Percentiles rank a stretch among this genome's conserved stretches.
Evolutionary conservation across 2,113 vertebrate genomes (phyloP).

Genomic region (Python bivittatus): DNA sequence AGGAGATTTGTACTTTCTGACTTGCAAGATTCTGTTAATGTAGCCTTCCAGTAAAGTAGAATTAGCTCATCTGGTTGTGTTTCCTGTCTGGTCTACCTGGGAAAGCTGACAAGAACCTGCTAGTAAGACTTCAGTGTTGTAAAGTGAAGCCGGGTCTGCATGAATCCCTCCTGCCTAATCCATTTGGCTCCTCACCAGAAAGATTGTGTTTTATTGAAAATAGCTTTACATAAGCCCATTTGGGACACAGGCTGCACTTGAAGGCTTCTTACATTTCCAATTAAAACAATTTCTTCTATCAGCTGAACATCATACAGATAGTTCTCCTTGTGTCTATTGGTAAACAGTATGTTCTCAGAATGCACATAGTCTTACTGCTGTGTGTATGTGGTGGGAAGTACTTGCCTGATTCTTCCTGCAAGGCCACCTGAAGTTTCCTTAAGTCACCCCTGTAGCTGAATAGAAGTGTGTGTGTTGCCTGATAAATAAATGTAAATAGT

Average conservation of each 20-base stretch:
- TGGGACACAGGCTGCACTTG: conserved; percentile 41
- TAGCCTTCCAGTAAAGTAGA: too few relatives aligned
- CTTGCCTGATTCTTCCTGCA: not conserved
- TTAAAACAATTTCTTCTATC: conserved; percentile 46
- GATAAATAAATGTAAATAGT: not conserved
- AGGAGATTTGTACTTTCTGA: too few relatives aligned
- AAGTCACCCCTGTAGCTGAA: not conserved
- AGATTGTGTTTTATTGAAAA: conserved; percentile 62
- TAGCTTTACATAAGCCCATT: conserved; percentile 66
- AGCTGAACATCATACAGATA: not conserved
- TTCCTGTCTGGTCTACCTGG: too few relatives aligned
- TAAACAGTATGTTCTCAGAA: not conserved
- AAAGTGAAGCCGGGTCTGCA: conserved; percentile 28
- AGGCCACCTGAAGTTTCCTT: not conserved
- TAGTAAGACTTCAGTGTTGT: conserved; percentile 51
- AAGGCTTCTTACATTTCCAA: conserved; percentile 41
- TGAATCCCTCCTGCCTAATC: conserved; percentile 61
- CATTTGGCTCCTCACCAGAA: conserved; percentile 59
- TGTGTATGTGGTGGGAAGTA: not conserved
- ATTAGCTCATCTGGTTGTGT: too few relatives aligned
- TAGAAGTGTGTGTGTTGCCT: not conserved
- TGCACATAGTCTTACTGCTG: not conserved
- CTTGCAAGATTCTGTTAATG: too few relatives aligned
- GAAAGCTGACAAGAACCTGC: conserved; percentile 7
- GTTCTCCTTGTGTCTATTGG: not conserved